Conservation (phyloP, 2,888 invertebrate species). For the Idaea biselata region DNA sequence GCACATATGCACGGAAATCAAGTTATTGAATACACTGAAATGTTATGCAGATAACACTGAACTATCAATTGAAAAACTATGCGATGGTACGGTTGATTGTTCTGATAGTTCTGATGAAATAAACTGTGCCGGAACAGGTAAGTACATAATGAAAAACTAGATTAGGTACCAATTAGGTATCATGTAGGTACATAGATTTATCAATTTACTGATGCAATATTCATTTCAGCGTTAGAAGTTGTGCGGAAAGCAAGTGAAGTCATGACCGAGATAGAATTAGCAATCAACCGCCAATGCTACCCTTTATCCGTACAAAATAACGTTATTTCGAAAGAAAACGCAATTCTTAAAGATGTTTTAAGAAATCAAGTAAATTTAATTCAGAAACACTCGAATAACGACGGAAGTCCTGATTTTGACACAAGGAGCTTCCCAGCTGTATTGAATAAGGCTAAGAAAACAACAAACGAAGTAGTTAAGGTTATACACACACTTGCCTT, state of each 20-base stretch:
- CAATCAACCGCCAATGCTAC: conserved; percentile 41
- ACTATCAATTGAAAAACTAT: conserved; percentile 48
- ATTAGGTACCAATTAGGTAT: not conserved
- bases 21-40: conserved; percentile 32
- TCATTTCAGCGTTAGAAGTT: conserved; percentile 42
- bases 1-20: conserved; percentile 43
- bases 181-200: not conserved
- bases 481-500: conserved; percentile 46
- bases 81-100: conserved; percentile 55
- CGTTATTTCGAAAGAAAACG: conserved; percentile 39
- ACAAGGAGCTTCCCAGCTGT: not conserved
- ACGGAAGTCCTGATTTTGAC: not conserved
- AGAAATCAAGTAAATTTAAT: conserved; percentile 45
- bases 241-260: conserved; percentile 38
- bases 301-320: conserved; percentile 24
- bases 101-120: conserved; percentile 53
- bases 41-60: conserved; percentile 41
- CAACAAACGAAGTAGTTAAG: conserved; percentile 40
- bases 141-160: conserved; percentile 2
- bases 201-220: not conserved
- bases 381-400: conserved; percentile 28
- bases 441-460: conserved; percentile 21
- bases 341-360: conserved; percentile 40
- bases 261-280: conserved; percentile 40
- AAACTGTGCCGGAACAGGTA: conserved; percentile 53